A percentile compares a stretch with the other conserved stretches of the same genome.
These are phyloP conservation scores for Marisa cornuarietis DNA, from an alignment of 1,140 invertebrate species.

Conservation along the genomic window DNA sequence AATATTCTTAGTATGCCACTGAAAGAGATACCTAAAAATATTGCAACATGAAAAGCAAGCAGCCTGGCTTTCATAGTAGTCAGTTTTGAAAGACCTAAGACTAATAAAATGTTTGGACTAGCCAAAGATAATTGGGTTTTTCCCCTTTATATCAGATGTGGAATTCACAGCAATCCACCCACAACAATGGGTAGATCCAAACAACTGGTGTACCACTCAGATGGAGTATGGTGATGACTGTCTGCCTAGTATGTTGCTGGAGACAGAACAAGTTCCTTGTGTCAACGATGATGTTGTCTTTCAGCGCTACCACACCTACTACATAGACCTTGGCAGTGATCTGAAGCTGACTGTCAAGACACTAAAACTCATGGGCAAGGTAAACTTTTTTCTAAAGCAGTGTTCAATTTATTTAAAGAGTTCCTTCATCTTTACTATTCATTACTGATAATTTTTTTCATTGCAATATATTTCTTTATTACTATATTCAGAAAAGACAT, in stretches of 20 bases:
- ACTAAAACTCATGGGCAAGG: constrained; percentile 51
- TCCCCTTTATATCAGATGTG: constrained; percentile 32
- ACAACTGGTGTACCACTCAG: constrained; percentile 51
- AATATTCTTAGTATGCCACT: too few relatives aligned
- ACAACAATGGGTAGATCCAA: constrained; percentile 49
- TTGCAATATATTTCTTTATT: too few relatives aligned
- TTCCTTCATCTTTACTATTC: too few relatives aligned
- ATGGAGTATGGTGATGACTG: constrained; percentile 39
- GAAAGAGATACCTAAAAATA: too few relatives aligned
- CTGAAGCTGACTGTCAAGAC: constrained; percentile 43
- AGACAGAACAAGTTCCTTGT: constrained; percentile 55
- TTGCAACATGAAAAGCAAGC: too few relatives aligned
- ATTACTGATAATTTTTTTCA: too few relatives aligned
- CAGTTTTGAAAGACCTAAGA: too few relatives aligned
- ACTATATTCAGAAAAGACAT: not conserved
- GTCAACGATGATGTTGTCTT: constrained; percentile 52
- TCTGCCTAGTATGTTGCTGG: constrained; percentile 30
- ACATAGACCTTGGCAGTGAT: constrained; percentile 42
- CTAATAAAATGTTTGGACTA: too few relatives aligned
- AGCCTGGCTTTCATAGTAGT: too few relatives aligned
- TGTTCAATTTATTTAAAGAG: not conserved
- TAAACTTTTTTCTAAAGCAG: constrained; percentile 17
- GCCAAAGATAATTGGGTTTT: too few relatives aligned
- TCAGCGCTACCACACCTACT: constrained; percentile 48
- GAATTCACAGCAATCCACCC: constrained; percentile 48